phyloP scores from a whole-genome alignment of 2,797 vertebrate species.

The Microcaecilia unicolor region DNA sequence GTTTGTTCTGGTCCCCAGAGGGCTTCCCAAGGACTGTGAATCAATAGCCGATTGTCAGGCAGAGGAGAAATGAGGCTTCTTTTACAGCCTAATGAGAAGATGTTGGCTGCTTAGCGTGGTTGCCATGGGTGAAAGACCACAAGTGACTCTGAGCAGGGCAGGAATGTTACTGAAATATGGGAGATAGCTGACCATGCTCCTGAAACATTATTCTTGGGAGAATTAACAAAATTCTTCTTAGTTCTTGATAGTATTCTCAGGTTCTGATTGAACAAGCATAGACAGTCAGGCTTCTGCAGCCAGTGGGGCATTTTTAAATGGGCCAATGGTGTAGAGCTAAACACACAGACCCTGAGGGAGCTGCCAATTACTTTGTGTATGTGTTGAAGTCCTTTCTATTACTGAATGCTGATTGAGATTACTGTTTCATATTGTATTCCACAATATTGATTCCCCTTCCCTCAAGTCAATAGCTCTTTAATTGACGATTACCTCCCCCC shows the following conservation, averaged over 20 bases:
- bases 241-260: conserved; percentile 15
- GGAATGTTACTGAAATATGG: too few species aligned
- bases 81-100: too few species aligned
- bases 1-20: too few species aligned
- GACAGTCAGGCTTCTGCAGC: conserved; percentile 35
- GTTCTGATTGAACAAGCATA: conserved; percentile 39
- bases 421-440: conserved; percentile 40
- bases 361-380: conserved; percentile 47
- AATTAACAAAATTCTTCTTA: conserved; percentile 18
- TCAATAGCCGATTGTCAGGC: too few species aligned
- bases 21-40: too few species aligned
- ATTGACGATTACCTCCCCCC: conserved; percentile 63
- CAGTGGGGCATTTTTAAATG: conserved; percentile 48
- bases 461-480: conserved; percentile 44
- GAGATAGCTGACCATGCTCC: too few species aligned
- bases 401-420: conserved; percentile 40
- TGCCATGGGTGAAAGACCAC: too few species aligned
- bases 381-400: conserved; percentile 33
- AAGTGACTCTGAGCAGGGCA: too few species aligned
- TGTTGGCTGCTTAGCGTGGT: too few species aligned
- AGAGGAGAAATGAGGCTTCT: too few species aligned
- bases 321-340: conserved; percentile 29
- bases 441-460: conserved; percentile 47
- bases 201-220: too few species aligned
- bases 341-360: conserved; percentile 35